Conservation (phyloP, 2,797 vertebrate genomes). For the Cephalopachus bancanus region DNA sequence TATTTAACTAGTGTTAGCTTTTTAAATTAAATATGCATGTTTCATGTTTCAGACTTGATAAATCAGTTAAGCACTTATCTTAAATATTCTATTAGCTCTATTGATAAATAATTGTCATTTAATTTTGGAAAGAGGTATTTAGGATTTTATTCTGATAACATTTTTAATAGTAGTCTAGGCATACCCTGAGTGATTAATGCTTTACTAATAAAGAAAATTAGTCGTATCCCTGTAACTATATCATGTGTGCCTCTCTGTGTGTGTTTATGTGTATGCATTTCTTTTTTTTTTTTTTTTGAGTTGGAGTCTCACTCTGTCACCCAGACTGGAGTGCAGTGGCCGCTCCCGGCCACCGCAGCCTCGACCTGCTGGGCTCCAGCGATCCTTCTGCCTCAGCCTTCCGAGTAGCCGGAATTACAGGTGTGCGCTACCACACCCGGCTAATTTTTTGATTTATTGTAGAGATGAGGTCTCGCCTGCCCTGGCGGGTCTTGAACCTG, state of each 20-base stretch:
- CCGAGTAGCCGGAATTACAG: too few relatives aligned
- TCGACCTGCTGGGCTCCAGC: too few relatives aligned
- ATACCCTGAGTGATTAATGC: slow-evolving; percentile 18
- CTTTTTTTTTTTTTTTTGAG: not conserved
- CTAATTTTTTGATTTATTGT: too few relatives aligned
- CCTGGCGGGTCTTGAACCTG: too few relatives aligned
- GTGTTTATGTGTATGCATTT: not conserved
- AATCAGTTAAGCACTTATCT: slow-evolving; percentile 59
- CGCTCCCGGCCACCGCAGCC: too few relatives aligned
- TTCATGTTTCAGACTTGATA: slow-evolving; percentile 58
- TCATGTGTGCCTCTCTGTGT: not conserved
- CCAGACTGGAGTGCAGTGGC: too few relatives aligned
- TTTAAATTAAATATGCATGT: slow-evolving; percentile 68
- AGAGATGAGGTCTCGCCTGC: too few relatives aligned
- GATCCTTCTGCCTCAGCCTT: too few relatives aligned
- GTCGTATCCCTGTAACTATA: not conserved
- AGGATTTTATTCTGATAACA: slow-evolving; percentile 55
- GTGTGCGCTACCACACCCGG: too few relatives aligned
- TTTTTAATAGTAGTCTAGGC: slow-evolving; percentile 66
- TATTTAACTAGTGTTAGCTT: slow-evolving; percentile 69
- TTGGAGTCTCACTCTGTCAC: too few relatives aligned
- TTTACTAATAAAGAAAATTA: slow-evolving; percentile 64
- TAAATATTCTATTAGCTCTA: slow-evolving; percentile 68
- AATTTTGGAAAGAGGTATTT: slow-evolving; percentile 56
- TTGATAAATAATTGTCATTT: slow-evolving; percentile 66